phyloP scores from a whole-genome alignment of 2,113 vertebrate species.

The Hippoglossus stenolepis region DNA sequence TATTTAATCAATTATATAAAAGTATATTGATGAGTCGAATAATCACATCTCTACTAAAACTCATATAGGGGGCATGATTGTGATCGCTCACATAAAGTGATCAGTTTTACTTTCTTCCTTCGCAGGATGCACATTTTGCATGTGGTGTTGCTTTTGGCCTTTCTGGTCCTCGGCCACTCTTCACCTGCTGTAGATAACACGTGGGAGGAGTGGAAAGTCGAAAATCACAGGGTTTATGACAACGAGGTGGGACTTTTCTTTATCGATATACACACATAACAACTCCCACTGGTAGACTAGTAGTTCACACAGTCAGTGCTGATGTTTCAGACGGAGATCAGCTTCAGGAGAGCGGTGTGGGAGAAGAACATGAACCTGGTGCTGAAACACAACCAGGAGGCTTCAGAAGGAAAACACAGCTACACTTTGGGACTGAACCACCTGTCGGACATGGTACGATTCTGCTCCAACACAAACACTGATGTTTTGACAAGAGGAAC shows the following conservation, averaged over 20 bases:
- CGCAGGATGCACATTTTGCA: conserved; percentile 53
- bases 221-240: conserved; percentile 63
- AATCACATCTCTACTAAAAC: too few relatives aligned
- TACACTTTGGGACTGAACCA: conserved; percentile 88
- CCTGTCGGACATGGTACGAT: conserved; percentile 87
- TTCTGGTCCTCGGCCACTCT: conserved; percentile 4
- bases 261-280: not conserved
- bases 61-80: not conserved
- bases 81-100: not conserved
- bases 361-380: conserved; percentile 85
- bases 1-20: too few relatives aligned
- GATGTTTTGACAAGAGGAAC: too few relatives aligned
- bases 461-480: not conserved
- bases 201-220: conserved; percentile 73
- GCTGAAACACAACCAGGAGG: conserved; percentile 85
- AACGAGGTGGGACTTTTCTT: conserved; percentile 54
- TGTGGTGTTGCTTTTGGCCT: conserved; percentile 25
- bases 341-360: conserved; percentile 81
- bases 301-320: conserved; percentile 5
- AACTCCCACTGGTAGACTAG: not conserved
- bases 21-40: too few relatives aligned
- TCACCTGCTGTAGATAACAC: conserved; percentile 17
- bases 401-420: conserved; percentile 82
- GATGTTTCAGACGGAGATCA: conserved; percentile 78
- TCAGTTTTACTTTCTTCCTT: not conserved